Percentiles rank a stretch among this genome's conserved stretches.
Evolutionary conservation across 53 echinoderm and acorn worm species (phyloP).

Genomic region (Echinarachnius parma): DNA sequence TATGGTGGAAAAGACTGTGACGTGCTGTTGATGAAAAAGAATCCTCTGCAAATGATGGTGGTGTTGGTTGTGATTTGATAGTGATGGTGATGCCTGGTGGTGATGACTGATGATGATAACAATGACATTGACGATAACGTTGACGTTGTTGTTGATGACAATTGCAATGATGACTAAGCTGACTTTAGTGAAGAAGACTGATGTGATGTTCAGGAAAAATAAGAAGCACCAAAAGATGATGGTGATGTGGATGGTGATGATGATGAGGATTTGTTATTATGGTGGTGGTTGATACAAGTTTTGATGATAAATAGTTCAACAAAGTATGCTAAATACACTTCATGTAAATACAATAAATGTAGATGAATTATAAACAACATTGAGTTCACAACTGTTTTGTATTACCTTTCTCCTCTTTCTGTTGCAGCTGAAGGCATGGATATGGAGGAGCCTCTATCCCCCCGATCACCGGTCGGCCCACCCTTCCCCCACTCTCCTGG

Average conservation of each 20-base stretch:
- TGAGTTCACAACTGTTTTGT: no score
- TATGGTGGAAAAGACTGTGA: no score
- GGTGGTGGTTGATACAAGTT: no score
- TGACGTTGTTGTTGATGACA: background rate
- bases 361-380: no score
- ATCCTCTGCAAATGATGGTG: no score
- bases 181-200: background rate
- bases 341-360: no score
- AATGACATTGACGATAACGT: background rate
- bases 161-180: background rate
- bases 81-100: no score
- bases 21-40: no score
- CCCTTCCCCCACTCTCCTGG: slow-evolving; percentile 67
- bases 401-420: slow-evolving; percentile 12
- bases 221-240: background rate
- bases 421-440: slow-evolving; percentile 79
- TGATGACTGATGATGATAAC: no score
- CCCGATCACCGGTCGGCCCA: slow-evolving; percentile 57
- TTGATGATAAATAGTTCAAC: no score
- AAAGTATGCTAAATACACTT: no score
- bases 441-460: slow-evolving; percentile 51
- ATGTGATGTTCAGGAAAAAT: background rate
- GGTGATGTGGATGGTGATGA: background rate
- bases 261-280: background rate
- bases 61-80: no score